Evolutionary conservation across 1,140 invertebrate species (phyloP).

Genomic region (Ylistrum balloti): DNA sequence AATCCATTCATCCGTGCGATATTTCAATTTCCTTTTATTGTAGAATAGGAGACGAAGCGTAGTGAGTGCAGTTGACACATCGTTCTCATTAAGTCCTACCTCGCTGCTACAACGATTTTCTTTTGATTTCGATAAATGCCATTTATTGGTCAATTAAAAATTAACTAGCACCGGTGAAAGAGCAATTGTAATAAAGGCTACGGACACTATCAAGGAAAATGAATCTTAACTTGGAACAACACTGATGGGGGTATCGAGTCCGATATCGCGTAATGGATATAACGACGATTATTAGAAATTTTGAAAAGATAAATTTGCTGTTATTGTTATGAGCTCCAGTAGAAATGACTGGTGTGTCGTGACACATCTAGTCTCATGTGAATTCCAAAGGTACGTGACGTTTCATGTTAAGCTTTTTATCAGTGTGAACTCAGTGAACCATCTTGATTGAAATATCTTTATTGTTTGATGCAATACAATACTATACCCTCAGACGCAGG

Average conservation of each 20-base stretch:
- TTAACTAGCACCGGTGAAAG: conserved; percentile 38
- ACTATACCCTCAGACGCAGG: too few species aligned
- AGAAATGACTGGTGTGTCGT: not conserved
- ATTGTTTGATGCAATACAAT: too few species aligned
- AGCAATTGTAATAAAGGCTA: conserved; percentile 14
- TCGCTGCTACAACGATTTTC: conserved; percentile 33
- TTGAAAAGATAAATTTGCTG: conserved; percentile 20
- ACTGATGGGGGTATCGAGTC: conserved; percentile 23
- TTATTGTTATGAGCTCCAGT: not conserved
- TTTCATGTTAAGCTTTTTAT: not conserved
- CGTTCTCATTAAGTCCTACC: conserved; percentile 12
- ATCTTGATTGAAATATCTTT: not conserved
- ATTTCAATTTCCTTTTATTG: conserved; percentile 36
- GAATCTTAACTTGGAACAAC: conserved; percentile 39
- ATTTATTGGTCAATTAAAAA: conserved; percentile 40
- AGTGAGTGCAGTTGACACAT: conserved; percentile 32
- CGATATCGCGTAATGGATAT: conserved; percentile 24
- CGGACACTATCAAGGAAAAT: conserved; percentile 33
- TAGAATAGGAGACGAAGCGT: conserved; percentile 24
- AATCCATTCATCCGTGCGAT: not conserved
- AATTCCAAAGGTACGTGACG: not conserved
- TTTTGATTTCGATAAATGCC: conserved; percentile 31
- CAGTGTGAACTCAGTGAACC: not conserved
- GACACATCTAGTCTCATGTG: not conserved
- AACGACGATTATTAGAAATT: conserved; percentile 11